Percentiles rank a stretch among this genome's conserved stretches.
phyloP scores from a whole-genome alignment of 2,113 vertebrate species.

The Eudyptes chrysolophus region DNA sequence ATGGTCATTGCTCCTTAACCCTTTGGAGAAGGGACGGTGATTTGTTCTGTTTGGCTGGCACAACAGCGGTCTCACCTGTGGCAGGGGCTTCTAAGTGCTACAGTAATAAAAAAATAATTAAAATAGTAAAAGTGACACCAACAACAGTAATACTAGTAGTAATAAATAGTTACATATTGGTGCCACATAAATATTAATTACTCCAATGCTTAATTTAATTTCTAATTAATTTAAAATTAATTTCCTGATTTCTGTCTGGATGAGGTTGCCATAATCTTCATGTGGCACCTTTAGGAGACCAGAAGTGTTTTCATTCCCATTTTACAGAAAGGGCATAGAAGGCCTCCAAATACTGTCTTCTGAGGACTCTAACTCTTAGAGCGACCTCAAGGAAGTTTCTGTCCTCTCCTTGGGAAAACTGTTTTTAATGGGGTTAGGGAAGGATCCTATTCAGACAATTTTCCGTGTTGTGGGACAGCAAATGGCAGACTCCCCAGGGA shows the following conservation, averaged over 20 bases:
- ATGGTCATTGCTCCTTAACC: neutral
- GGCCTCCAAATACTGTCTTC: neutral
- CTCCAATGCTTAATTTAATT: constrained; percentile 35
- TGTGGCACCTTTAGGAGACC: neutral
- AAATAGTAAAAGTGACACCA: neutral
- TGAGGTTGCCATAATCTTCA: neutral
- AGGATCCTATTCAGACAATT: neutral
- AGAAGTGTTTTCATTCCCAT: neutral
- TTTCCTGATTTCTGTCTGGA: constrained; percentile 22
- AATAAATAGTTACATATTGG: constrained; percentile 20
- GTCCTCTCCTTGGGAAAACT: neutral
- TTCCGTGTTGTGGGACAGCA: neutral
- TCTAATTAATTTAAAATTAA: constrained; percentile 58
- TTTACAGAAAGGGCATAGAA: neutral
- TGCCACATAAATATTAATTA: constrained; percentile 44
- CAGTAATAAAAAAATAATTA: neutral
- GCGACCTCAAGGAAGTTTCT: neutral
- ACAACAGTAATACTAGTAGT: neutral
- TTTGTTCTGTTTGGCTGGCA: neutral
- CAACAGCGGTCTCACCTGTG: neutral
- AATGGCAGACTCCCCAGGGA: neutral
- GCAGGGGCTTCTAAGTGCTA: neutral
- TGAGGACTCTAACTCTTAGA: neutral
- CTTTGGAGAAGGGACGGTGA: neutral
- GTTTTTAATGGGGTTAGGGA: neutral